Conservation (phyloP, 2,888 invertebrate species). For the Hirtodrosophila confusa region DNA sequence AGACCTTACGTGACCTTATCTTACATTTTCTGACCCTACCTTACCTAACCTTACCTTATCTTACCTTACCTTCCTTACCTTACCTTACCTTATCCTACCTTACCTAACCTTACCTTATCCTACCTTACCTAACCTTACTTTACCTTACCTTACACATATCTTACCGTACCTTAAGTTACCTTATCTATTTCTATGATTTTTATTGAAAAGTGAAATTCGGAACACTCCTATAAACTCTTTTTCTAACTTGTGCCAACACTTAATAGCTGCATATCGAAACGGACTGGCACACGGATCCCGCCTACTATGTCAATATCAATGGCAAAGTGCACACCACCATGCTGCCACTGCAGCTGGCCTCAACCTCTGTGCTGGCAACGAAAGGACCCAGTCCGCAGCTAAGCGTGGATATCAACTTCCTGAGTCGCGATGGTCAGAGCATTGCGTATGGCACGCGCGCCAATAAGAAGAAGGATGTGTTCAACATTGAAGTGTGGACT, state of each 20-base stretch:
- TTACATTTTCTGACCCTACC: no score
- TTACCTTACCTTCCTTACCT: no score
- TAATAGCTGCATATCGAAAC: conserved; percentile 74
- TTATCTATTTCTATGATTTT: no score
- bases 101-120: no score
- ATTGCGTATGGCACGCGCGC: conserved; percentile 81
- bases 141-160: no score
- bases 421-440: conserved; percentile 69
- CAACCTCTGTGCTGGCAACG: conserved; percentile 76
- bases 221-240: no score
- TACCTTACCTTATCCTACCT: no score
- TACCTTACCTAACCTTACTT: no score
- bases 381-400: conserved; percentile 72
- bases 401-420: conserved; percentile 76
- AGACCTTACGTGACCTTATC: no score
- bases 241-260: background rate
- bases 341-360: conserved; percentile 77
- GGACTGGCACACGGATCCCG: conserved; percentile 85
- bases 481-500: conserved; percentile 83
- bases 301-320: conserved; percentile 85
- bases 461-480: conserved; percentile 78
- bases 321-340: conserved; percentile 81
- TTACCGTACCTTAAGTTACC: no score
- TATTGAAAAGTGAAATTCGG: no score
- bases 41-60: no score